Evolutionary conservation across 2,113 vertebrate species (phyloP), one percentile per base, ranked within the genome.

Genomic region (Galemys pyrenaicus): DNA sequence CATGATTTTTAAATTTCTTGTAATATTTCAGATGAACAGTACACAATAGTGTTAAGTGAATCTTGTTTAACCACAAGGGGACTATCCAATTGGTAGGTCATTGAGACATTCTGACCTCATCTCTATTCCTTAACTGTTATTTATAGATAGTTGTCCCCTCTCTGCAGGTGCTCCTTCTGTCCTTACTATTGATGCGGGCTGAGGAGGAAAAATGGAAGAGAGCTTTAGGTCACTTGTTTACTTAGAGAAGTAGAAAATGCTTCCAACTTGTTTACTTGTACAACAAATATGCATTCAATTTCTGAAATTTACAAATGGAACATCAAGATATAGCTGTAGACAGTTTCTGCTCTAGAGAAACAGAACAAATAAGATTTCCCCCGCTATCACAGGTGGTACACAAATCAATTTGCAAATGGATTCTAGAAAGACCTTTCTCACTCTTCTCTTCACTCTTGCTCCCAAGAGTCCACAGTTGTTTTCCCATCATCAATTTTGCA

Each of bases 191-290:
- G 75, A 95, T 46, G 19, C 60, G 86, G 54, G 9, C 78, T 79
- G 37, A 51, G 35, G 60, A 96, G 78, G 13, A 16, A 94, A 32
- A 39, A 32, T 91, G n/a, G 35, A 32, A 41, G 54, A 78, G 51
- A 92, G 84, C 87, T 75, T 94, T 89, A 68, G 51, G 79, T 80
- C 46, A 89, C 37, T 96, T 89, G 22, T 80, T 80, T 93, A 94
- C 94, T 87, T 90, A 87, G 84, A 96, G 84, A 91, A 89, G 92
- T 39, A 97, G 39, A 67, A 32, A 41, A 68, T 77, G 75, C 64
- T 87, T 87, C 44, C 89, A 93, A 35, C 94, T 83, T 93, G 71
- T 67, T 74, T 56, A 91, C 19, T 77, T 89, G 3, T 81, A 91
- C 71, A 89, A 94, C 51, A 89, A 79, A 91, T 94, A 80, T 32